phyloP scores from a whole-genome alignment of 1,140 invertebrate genomes.

The Camponotus pennsylvanicus region DNA sequence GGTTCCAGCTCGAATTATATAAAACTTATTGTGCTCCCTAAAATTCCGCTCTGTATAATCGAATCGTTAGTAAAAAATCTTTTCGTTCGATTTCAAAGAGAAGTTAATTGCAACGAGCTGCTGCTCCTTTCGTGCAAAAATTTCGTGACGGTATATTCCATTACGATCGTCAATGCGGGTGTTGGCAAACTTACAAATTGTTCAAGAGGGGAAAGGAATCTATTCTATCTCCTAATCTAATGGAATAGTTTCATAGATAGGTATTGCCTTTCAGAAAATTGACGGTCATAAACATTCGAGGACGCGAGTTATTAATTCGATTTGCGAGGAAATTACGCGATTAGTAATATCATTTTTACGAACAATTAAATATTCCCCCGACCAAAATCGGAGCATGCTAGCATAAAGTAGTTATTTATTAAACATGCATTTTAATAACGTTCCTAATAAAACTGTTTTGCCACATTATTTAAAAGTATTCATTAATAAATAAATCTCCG shows the following conservation, averaged over 20 bases:
- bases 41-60: slow-evolving; percentile 46
- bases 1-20: slow-evolving; percentile 39
- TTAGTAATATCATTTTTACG: slow-evolving; percentile 18
- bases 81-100: slow-evolving; percentile 24
- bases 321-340: slow-evolving; percentile 26
- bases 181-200: slow-evolving; percentile 52
- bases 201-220: slow-evolving; percentile 11
- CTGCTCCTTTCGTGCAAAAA: slow-evolving; percentile 13
- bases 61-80: slow-evolving; percentile 55
- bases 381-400: slow-evolving; percentile 5
- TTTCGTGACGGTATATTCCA: not conserved
- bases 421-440: not conserved
- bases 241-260: slow-evolving; percentile 58
- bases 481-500: slow-evolving; percentile 6
- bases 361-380: not conserved
- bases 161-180: slow-evolving; percentile 46
- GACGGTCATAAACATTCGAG: slow-evolving; percentile 56
- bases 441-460: not conserved
- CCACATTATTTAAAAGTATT: not conserved
- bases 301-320: slow-evolving; percentile 49
- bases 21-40: slow-evolving; percentile 52
- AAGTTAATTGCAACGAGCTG: slow-evolving; percentile 22
- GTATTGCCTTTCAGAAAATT: slow-evolving; percentile 62
- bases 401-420: slow-evolving; percentile 5
- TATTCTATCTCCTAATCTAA: slow-evolving; percentile 54